A percentile compares a stretch with the other conserved stretches of the same genome.
Conservation (phyloP, 2,113 vertebrate species). For the Phrynosoma platyrhinos region DNA sequence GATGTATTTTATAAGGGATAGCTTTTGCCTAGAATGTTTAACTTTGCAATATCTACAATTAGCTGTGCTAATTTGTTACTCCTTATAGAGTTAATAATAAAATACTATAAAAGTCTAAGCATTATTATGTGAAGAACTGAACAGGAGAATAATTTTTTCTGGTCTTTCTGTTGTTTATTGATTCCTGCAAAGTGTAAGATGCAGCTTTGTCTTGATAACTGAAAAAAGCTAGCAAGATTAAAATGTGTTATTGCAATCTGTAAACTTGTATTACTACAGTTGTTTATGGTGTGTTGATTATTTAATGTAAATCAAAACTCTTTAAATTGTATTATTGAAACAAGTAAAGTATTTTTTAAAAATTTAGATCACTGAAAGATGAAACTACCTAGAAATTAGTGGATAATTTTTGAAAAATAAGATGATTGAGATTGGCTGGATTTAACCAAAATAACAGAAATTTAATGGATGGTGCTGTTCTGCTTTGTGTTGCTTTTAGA, state of each 20-base stretch:
- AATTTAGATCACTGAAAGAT: neutral
- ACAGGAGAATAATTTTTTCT: no score
- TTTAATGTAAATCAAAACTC: neutral
- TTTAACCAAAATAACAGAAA: neutral
- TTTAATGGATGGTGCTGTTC: neutral
- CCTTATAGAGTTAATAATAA: neutral
- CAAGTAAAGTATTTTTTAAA: neutral
- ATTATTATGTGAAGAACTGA: neutral
- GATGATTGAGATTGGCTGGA: neutral
- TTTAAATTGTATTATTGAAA: neutral
- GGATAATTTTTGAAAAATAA: neutral
- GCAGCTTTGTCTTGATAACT: neutral
- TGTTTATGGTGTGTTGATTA: neutral
- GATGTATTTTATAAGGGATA: neutral
- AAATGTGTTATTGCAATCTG: neutral
- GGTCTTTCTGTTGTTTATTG: neutral
- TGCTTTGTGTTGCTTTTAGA: constrained; percentile 50
- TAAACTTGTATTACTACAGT: neutral
- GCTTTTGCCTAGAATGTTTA: neutral
- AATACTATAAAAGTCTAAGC: neutral
- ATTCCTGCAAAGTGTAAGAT: neutral
- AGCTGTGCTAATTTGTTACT: neutral
- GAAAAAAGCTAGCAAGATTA: no score
- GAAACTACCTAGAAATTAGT: neutral
- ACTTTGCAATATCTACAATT: neutral